Evolutionary conservation across 2,113 vertebrate species (phyloP).

Genomic region (Pterocles gutturalis): DNA sequence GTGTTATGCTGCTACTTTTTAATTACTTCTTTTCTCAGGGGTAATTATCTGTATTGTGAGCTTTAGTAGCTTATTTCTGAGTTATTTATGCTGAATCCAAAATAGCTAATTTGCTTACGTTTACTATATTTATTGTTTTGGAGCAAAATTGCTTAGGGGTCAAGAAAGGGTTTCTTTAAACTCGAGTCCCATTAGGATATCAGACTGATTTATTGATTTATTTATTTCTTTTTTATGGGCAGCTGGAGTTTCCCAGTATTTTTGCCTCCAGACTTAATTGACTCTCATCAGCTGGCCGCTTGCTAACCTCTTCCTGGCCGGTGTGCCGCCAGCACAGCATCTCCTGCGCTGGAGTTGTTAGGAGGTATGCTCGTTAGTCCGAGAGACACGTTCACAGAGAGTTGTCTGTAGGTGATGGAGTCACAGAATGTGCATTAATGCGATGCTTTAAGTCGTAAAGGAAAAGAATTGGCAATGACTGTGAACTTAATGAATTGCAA

Average conservation of each 20-base stretch:
- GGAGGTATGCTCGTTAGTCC: rapidly evolving
- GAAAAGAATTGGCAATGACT: not conserved
- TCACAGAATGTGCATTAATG: not conserved
- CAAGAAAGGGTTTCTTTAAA: constrained; percentile 27
- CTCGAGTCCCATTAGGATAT: not conserved
- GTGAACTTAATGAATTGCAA: constrained; percentile 38
- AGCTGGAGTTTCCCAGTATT: constrained; percentile 31
- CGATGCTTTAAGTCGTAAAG: not conserved
- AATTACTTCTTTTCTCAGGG: constrained; percentile 21
- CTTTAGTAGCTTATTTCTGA: constrained; percentile 13
- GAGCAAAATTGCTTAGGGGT: not conserved
- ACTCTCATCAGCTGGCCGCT: not conserved
- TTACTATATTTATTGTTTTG: constrained; percentile 28
- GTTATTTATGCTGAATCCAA: constrained; percentile 27
- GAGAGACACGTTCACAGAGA: not conserved
- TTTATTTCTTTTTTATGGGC: not conserved
- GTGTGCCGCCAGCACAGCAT: not conserved
- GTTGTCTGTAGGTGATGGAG: not conserved
- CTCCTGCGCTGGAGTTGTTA: rapidly evolving
- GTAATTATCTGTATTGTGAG: constrained; percentile 25
- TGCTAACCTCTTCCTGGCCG: not conserved
- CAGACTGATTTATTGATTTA: not conserved
- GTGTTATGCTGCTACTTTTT: constrained; percentile 17
- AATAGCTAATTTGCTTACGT: constrained; percentile 20
- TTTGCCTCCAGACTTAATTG: not conserved